A percentile compares a stretch with the other conserved stretches of the same genome.
These are phyloP conservation scores for Myopa testacea DNA, from an alignment of 2,888 invertebrate genomes.

Conservation along the genomic window DNA sequence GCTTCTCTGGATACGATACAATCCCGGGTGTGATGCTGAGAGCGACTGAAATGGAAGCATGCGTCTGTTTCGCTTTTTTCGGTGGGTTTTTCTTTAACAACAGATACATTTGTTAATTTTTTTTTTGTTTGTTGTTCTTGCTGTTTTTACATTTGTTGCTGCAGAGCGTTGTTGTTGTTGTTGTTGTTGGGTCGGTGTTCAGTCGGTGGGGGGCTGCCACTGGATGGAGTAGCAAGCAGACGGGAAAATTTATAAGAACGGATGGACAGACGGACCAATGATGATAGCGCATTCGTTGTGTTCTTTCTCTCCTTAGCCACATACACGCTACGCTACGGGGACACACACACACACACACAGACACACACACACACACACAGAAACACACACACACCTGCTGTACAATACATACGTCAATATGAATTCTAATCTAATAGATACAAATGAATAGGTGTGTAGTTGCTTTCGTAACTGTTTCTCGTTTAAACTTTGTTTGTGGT, in stretches of 20 bases:
- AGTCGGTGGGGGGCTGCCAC: not conserved
- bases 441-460: constrained; percentile 64
- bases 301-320: constrained; percentile 11
- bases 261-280: constrained; percentile 51
- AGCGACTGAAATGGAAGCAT: constrained; percentile 40
- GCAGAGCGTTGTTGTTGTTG: constrained; percentile 47
- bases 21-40: not conserved
- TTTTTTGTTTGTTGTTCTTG: constrained; percentile 59
- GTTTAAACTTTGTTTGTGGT: constrained; percentile 43
- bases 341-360: constrained; percentile 44
- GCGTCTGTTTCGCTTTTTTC: constrained; percentile 46
- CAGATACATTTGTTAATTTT: constrained; percentile 60
- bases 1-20: not conserved
- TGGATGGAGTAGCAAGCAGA: not conserved
- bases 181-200: constrained; percentile 35
- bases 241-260: constrained; percentile 13
- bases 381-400: not conserved
- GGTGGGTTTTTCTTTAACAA: constrained; percentile 43
- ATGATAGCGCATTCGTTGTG: constrained; percentile 54
- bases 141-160: constrained; percentile 57
- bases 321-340: constrained; percentile 43
- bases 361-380: constrained; percentile 45
- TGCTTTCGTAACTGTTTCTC: constrained; percentile 53
- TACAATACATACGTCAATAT: constrained; percentile 50
- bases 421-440: constrained; percentile 68